phyloP scores from a whole-genome alignment of 2,797 vertebrate species.

The Phrynocephalus guinanensis region DNA sequence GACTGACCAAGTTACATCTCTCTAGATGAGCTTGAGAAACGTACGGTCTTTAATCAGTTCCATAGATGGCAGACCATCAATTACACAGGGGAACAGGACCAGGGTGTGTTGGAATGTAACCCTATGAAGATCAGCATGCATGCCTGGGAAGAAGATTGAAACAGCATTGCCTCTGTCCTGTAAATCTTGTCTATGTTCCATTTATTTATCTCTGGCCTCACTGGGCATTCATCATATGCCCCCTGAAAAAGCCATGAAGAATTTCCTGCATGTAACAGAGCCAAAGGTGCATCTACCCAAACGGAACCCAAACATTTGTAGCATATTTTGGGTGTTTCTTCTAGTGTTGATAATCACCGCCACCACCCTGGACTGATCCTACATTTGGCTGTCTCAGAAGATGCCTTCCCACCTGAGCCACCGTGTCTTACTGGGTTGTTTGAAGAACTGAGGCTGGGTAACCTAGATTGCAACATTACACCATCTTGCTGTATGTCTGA shows the following conservation, averaged over 20 bases:
- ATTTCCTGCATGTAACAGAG: not conserved
- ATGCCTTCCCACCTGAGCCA: not conserved
- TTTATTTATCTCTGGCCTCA: too few species aligned
- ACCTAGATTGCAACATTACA: too few species aligned
- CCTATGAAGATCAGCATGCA: too few species aligned
- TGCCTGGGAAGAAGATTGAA: too few species aligned
- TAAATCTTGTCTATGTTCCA: too few species aligned
- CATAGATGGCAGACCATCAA: too few species aligned
- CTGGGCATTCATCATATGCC: not conserved
- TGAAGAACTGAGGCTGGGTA: not conserved
- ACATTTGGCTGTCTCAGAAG: not conserved
- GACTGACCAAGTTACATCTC: conserved; percentile 64
- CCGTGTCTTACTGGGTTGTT: not conserved
- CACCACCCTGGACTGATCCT: not conserved
- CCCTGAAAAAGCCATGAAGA: conserved; percentile 42
- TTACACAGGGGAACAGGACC: too few species aligned
- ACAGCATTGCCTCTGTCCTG: too few species aligned
- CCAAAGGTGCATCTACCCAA: conserved; percentile 14
- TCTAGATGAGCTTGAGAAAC: conserved; percentile 69
- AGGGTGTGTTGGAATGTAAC: too few species aligned
- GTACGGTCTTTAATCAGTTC: conserved; percentile 44
- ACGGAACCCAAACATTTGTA: not conserved
- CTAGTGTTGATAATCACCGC: too few species aligned
- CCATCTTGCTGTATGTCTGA: too few species aligned
- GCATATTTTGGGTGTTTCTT: not conserved